Percentiles rank a stretch among this genome's conserved stretches.
Conservation (phyloP, 2,797 vertebrate genomes). For the Odontamblyopus lacepedii region DNA sequence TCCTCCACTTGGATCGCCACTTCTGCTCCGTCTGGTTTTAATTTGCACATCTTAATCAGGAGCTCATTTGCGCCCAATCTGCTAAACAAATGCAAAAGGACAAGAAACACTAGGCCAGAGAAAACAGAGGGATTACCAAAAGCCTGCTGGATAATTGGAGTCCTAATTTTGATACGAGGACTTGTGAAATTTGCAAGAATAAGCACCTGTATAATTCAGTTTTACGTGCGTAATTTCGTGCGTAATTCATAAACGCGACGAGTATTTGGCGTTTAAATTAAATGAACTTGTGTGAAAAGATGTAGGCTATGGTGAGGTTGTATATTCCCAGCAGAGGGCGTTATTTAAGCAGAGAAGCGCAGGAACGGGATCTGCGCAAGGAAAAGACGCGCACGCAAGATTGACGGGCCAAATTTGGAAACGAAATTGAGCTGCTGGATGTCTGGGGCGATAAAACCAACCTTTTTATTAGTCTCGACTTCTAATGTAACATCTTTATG, state of each 20-base stretch:
- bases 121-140: not conserved
- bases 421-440: not conserved
- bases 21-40: slow-evolving; percentile 17
- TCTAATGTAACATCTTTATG: slow-evolving; percentile 26
- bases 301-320: not conserved
- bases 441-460: not conserved
- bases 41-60: slow-evolving; percentile 20
- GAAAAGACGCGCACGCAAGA: slow-evolving; percentile 10
- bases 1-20: slow-evolving; percentile 12
- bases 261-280: not conserved
- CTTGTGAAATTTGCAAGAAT: not conserved
- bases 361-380: slow-evolving; percentile 10
- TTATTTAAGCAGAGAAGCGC: slow-evolving; percentile 26
- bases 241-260: not conserved
- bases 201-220: not conserved
- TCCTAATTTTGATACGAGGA: not conserved
- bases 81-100: slow-evolving; percentile 3
- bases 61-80: slow-evolving; percentile 22
- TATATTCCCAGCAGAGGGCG: slow-evolving; percentile 56
- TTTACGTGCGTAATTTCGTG: not conserved
- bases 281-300: not conserved
- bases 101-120: not conserved
- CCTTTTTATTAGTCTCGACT: not conserved
- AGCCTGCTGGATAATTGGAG: not conserved
- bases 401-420: slow-evolving; percentile 15